Conservation (phyloP, 2,888 invertebrate species). For the Acrocera orbiculus region DNA sequence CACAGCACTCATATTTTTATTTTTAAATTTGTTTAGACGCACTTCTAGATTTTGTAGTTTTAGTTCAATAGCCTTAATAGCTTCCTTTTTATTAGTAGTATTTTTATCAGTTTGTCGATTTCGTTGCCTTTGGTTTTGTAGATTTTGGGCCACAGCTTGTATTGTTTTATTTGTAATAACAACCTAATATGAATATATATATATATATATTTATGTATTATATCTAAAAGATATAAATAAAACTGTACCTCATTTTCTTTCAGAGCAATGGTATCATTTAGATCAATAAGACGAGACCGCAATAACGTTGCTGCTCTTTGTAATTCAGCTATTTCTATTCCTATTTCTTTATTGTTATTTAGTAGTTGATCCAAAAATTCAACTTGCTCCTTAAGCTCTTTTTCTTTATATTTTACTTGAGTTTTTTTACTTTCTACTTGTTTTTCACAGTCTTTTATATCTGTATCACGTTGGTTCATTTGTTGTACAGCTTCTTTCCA, state of each 20-base stretch:
- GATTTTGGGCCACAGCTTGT: constrained; percentile 20
- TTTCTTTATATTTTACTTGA: constrained; percentile 23
- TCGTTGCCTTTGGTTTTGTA: constrained; percentile 22
- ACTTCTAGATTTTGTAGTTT: constrained; percentile 16
- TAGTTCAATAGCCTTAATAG: constrained; percentile 15
- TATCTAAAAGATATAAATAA: not conserved
- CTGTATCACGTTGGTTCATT: constrained; percentile 48
- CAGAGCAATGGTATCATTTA: constrained; percentile 22
- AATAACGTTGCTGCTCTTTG: constrained; percentile 29
- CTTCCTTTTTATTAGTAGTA: constrained; percentile 15
- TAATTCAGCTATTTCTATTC: constrained; percentile 27
- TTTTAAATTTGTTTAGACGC: constrained; percentile 18
- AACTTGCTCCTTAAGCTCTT: constrained; percentile 31
- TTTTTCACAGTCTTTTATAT: constrained; percentile 39
- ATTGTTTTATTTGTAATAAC: constrained; percentile 22
- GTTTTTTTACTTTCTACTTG: constrained; percentile 18
- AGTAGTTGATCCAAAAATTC: constrained; percentile 35
- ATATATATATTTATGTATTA: not conserved
- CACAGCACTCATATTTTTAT: constrained; percentile 22
- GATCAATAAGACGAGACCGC: constrained; percentile 21
- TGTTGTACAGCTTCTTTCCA: constrained; percentile 56
- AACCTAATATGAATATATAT: constrained; percentile 14
- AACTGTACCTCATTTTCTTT: constrained; percentile 34
- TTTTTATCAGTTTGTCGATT: constrained; percentile 20
- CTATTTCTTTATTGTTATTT: constrained; percentile 35